These are phyloP conservation scores for Rhopalosiphum padi DNA, from an alignment of 1,140 invertebrate species.

Conservation along the genomic window DNA sequence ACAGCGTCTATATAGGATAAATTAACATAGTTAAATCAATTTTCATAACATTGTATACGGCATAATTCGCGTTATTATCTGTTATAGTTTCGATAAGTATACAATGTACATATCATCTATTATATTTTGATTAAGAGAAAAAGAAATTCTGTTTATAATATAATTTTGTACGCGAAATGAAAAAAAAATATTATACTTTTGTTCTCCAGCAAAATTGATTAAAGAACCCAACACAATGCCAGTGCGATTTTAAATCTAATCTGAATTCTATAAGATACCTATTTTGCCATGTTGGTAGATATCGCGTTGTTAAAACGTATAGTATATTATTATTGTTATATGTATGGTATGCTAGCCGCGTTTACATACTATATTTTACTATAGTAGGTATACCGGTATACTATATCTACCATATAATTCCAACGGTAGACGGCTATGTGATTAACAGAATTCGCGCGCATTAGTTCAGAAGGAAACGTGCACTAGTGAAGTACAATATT, in stretches of 20 bases:
- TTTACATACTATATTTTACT: neutral
- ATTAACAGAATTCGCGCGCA: neutral
- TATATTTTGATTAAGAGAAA: neutral
- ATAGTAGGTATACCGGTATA: neutral
- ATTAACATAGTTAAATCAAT: neutral
- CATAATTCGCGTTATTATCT: neutral
- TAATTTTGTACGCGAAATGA: neutral
- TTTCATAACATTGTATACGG: neutral
- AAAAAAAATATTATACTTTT: neutral
- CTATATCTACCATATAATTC: neutral
- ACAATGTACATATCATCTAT: neutral
- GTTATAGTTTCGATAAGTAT: neutral
- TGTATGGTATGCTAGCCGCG: too few species aligned
- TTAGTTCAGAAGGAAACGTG: slow-evolving; percentile 7
- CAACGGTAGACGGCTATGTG: neutral
- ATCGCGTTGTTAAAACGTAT: neutral
- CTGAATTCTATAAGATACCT: neutral
- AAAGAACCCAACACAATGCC: neutral
- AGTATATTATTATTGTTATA: neutral
- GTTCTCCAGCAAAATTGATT: neutral
- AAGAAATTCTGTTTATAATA: neutral
- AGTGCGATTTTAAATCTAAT: neutral
- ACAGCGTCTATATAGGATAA: neutral
- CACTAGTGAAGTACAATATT: neutral
- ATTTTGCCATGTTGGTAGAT: neutral